Evolutionary conservation across 2,888 invertebrate species (phyloP).

Genomic region (Agrypnus murinus): DNA sequence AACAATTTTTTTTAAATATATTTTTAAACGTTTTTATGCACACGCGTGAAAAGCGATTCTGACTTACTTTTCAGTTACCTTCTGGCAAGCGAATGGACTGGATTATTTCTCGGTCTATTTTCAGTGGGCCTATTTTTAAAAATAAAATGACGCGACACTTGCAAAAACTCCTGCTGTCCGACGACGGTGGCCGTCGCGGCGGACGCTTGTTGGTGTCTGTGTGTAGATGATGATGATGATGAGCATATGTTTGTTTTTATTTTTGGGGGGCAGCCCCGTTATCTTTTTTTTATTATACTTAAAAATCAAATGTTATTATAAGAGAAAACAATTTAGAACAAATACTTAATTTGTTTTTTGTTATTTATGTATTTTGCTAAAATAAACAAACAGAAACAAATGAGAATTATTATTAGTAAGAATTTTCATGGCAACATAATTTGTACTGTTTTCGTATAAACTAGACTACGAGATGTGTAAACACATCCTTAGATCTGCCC

Average conservation of each 20-base stretch:
- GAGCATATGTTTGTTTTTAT: constrained; percentile 46
- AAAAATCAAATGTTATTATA: no score
- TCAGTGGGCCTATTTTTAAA: constrained; percentile 65
- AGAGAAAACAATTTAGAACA: no score
- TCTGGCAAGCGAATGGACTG: constrained; percentile 63
- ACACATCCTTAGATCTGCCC: no score
- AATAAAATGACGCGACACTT: constrained; percentile 63
- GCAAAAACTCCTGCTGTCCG: constrained; percentile 58
- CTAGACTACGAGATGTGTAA: no score
- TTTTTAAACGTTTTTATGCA: constrained; percentile 59
- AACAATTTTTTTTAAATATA: constrained; percentile 44
- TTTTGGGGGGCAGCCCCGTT: constrained; percentile 35
- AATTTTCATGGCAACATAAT: no score
- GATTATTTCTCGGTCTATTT: constrained; percentile 59
- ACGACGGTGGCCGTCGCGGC: constrained; percentile 15
- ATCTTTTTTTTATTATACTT: no score
- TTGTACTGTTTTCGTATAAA: no score
- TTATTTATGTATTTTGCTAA: no score
- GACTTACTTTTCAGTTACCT: constrained; percentile 63
- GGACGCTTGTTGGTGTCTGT: constrained; percentile 45
- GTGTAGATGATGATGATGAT: constrained; percentile 45
- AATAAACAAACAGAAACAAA: no score
- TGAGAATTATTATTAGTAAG: no score
- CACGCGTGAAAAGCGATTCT: constrained; percentile 63
- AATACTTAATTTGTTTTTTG: no score